Evolutionary conservation across 2,888 invertebrate genomes (phyloP).

Genomic region (Cerceris rybyensis): DNA sequence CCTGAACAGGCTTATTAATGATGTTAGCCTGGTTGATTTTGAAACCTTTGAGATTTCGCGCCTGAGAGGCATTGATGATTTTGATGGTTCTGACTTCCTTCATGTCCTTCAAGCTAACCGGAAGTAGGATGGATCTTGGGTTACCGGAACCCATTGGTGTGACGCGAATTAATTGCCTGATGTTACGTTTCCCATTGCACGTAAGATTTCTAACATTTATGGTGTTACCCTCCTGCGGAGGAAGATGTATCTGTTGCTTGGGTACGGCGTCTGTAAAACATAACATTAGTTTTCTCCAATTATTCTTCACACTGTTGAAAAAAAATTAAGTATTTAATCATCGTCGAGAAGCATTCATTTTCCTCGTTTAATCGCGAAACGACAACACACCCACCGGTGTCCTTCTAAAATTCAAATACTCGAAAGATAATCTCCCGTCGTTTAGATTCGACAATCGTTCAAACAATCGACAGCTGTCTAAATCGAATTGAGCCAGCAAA

Average conservation of each 20-base stretch:
- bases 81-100: conserved; percentile 89
- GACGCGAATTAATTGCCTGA: conserved; percentile 78
- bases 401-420: background rate
- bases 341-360: no score
- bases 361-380: background rate
- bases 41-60: conserved; percentile 76
- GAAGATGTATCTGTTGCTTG: conserved; percentile 60
- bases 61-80: conserved; percentile 86
- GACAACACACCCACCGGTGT: background rate
- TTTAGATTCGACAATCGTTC: background rate
- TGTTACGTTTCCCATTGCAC: conserved; percentile 72
- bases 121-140: conserved; percentile 87
- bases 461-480: conserved; percentile 17
- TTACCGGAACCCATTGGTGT: conserved; percentile 80
- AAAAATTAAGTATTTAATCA: background rate
- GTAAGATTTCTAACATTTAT: conserved; percentile 72
- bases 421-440: background rate
- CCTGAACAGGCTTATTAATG: conserved; percentile 75
- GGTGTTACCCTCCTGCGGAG: conserved; percentile 65
- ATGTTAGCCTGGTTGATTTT: conserved; percentile 76
- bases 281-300: background rate
- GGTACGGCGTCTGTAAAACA: conserved; percentile 59
- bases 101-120: conserved; percentile 87
- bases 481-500: background rate
- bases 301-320: background rate